Percentiles rank a stretch among this genome's conserved stretches.
These are phyloP conservation scores for Blera fallax DNA, from an alignment of 2,888 invertebrate species.

Conservation along the genomic window DNA sequence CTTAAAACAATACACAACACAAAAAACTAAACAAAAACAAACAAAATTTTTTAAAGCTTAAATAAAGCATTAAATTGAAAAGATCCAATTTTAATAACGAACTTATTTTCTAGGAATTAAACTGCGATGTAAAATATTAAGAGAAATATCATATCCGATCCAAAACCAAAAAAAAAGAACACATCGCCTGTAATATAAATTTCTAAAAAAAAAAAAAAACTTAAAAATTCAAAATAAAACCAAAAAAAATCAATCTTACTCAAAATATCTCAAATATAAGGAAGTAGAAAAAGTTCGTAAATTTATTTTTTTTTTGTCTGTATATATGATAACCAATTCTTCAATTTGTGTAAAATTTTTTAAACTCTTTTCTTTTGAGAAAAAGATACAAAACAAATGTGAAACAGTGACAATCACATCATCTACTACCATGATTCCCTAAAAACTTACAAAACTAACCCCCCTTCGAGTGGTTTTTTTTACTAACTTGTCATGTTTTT, in stretches of 20 bases:
- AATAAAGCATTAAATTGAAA: neutral
- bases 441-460: neutral
- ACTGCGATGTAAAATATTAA: slow-evolving; percentile 80
- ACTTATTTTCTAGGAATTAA: slow-evolving; percentile 78
- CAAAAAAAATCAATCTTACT: slow-evolving; percentile 15
- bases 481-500: neutral
- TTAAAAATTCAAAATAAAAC: neutral
- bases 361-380: neutral
- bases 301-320: slow-evolving; percentile 34
- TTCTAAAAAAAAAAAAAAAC: slow-evolving; percentile 32
- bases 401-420: slow-evolving; percentile 43
- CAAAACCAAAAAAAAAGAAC: slow-evolving; percentile 35
- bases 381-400: slow-evolving; percentile 23
- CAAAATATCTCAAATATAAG: slow-evolving; percentile 38
- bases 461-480: neutral
- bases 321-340: slow-evolving; percentile 12
- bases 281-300: slow-evolving; percentile 62
- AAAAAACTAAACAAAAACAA: slow-evolving; percentile 10
- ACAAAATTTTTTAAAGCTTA: neutral
- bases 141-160: slow-evolving; percentile 74
- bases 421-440: neutral
- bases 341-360: neutral
- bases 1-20: slow-evolving; percentile 9
- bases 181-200: slow-evolving; percentile 46
- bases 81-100: slow-evolving; percentile 36